Conservation (phyloP, 1,140 invertebrate genomes). For the Rhagoletis pomonella region DNA sequence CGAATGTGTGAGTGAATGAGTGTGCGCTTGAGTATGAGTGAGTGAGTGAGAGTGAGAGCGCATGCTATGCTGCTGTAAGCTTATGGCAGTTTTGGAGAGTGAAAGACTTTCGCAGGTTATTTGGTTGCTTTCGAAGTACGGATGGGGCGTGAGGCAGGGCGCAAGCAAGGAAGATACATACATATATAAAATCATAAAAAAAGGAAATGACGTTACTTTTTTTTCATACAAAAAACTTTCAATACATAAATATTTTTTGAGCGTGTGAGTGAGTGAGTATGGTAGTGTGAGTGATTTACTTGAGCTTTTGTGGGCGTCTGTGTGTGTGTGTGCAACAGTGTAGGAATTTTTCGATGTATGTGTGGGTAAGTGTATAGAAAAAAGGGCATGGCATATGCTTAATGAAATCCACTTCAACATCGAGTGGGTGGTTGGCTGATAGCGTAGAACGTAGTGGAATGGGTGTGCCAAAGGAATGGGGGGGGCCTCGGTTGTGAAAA, state of each 20-base stretch:
- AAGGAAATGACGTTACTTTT: constrained; percentile 22
- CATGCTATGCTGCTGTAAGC: not conserved
- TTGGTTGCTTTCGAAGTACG: not conserved
- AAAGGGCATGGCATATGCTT: constrained; percentile 54
- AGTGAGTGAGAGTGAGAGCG: constrained; percentile 19
- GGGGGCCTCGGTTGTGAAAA: not conserved
- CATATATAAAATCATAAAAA: constrained; percentile 49
- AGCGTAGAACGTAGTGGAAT: not conserved
- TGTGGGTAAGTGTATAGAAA: not conserved
- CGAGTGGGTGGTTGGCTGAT: constrained; percentile 43
- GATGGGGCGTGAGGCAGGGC: not conserved
- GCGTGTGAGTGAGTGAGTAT: not conserved
- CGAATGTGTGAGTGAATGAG: not conserved
- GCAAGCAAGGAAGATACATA: constrained; percentile 30
- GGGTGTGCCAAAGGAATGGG: not conserved
- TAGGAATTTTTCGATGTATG: not conserved
- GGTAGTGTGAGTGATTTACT: not conserved
- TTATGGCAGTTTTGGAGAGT: constrained; percentile 5
- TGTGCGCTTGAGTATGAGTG: not conserved
- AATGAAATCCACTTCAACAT: constrained; percentile 53
- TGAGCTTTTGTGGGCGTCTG: not conserved
- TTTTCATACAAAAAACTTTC: constrained; percentile 21
- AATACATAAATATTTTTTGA: constrained; percentile 32
- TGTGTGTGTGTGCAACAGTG: not conserved
- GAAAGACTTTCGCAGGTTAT: constrained; percentile 14